These are phyloP conservation scores for Crematogaster levior DNA, from an alignment of 2,888 invertebrate species.

Conservation along the genomic window DNA sequence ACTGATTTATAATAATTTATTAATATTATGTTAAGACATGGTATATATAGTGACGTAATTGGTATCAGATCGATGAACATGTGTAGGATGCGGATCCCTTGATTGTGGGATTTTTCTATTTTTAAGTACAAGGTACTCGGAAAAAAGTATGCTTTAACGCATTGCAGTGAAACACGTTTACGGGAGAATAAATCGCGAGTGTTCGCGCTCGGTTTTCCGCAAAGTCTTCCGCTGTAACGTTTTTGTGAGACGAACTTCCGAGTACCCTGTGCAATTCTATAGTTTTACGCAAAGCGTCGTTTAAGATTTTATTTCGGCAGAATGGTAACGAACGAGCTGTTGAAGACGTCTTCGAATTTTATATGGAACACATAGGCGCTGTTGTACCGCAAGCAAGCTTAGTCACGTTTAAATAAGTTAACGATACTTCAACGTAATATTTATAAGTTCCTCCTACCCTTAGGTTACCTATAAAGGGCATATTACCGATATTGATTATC, in stretches of 20 bases:
- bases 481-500: conserved; percentile 62
- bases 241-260: neutral
- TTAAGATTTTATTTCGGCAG: conserved; percentile 23
- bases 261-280: neutral
- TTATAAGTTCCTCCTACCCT: conserved; percentile 68
- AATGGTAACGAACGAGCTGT: conserved; percentile 57
- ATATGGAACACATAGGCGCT: conserved; percentile 57
- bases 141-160: neutral
- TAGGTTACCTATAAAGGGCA: conserved; percentile 72
- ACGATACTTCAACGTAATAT: conserved; percentile 56
- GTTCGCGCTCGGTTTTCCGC: neutral
- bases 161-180: neutral
- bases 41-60: conserved; percentile 26
- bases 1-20: conserved; percentile 62
- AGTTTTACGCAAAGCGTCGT: conserved; percentile 1
- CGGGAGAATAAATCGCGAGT: neutral
- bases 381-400: conserved; percentile 60
- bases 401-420: conserved; percentile 69
- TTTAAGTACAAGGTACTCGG: neutral
- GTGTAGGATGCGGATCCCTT: conserved; percentile 1
- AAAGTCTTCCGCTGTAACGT: neutral
- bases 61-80: conserved; percentile 11
- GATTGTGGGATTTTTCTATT: neutral
- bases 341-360: conserved; percentile 69
- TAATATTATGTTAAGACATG: conserved; percentile 60